Evolutionary conservation across 2,888 invertebrate species (phyloP).

Genomic region (Acleris holmiana): DNA sequence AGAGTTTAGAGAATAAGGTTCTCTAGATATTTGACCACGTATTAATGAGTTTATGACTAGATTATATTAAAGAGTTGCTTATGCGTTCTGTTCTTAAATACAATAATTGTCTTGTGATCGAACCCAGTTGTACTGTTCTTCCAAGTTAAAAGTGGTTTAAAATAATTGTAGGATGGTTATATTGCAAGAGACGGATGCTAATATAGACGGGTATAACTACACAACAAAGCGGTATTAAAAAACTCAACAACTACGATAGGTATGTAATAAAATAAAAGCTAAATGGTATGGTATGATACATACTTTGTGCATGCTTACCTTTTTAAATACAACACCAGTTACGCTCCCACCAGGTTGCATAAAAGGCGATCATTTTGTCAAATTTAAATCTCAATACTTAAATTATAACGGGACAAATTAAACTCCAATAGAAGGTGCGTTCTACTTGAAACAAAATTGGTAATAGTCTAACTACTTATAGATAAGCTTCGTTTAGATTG

Average conservation of each 20-base stretch:
- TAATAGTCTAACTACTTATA: conserved; percentile 74
- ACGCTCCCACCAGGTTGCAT: conserved; percentile 83
- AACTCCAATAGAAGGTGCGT: conserved; percentile 76
- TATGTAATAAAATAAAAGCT: conserved; percentile 36
- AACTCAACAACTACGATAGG: conserved; percentile 9
- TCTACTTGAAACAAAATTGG: conserved; percentile 78
- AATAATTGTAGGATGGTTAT: too few relatives aligned
- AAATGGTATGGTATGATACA: conserved; percentile 63
- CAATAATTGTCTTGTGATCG: too few relatives aligned
- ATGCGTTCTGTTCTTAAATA: too few relatives aligned
- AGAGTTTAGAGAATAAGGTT: too few relatives aligned
- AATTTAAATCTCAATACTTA: conserved; percentile 72
- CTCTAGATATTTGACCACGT: too few relatives aligned
- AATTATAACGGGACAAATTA: conserved; percentile 74
- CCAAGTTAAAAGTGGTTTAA: too few relatives aligned
- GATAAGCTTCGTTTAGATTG: conserved; percentile 62
- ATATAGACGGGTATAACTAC: background rate
- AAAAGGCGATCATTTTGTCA: conserved; percentile 82
- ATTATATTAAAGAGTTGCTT: too few relatives aligned
- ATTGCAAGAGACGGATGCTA: too few relatives aligned
- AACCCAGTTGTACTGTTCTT: too few relatives aligned
- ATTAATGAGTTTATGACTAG: too few relatives aligned
- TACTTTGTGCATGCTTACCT: conserved; percentile 83
- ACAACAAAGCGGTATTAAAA: conserved; percentile 11
- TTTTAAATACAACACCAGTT: conserved; percentile 81